Percentiles rank a stretch among this genome's conserved stretches.
Evolutionary conservation across 1,140 invertebrate species (phyloP).

Genomic region (Portunus trituberculatus): DNA sequence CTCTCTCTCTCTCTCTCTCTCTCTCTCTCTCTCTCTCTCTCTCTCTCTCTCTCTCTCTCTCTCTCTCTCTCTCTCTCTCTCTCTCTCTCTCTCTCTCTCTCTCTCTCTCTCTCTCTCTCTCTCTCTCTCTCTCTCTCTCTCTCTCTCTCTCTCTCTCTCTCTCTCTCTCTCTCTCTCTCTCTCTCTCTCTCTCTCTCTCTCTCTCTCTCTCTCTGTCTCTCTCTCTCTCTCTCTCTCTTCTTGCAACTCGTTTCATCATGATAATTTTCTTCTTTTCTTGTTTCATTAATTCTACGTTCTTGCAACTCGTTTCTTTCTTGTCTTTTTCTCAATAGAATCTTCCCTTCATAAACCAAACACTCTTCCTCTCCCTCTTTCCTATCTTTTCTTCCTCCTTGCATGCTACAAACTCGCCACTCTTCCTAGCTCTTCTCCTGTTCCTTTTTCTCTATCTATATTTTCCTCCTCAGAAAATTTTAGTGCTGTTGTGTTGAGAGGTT

Average conservation of each 20-base stretch:
- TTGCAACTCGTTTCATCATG: too few species aligned
- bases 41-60: neutral
- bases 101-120: neutral
- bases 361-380: neutral
- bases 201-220: neutral
- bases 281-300: neutral
- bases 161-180: neutral
- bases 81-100: neutral
- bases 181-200: neutral
- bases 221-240: neutral
- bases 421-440: neutral
- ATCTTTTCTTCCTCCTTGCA: too few species aligned
- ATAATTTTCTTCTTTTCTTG: too few species aligned
- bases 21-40: neutral
- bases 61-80: neutral
- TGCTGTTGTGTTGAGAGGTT: too few species aligned
- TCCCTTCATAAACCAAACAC: neutral
- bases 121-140: neutral
- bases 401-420: neutral
- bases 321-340: neutral
- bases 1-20: neutral
- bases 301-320: neutral
- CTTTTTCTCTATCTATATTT: neutral
- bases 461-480: conserved; percentile 15
- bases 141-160: neutral